Conservation (phyloP, 2,888 invertebrate species). For the Acanthococcus lagerstroemiae region DNA sequence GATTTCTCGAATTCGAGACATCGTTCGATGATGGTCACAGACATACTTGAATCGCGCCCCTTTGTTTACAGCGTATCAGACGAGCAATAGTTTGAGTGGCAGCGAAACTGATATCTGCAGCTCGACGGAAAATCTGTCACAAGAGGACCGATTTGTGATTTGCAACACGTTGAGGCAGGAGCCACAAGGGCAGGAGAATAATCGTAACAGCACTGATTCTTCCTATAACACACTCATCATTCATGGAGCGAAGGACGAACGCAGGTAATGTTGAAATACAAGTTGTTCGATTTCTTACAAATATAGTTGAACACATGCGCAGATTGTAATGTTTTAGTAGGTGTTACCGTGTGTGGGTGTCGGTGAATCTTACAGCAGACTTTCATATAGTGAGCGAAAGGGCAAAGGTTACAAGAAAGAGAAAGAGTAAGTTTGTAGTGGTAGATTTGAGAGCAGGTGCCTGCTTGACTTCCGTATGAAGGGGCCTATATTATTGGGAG, state of each 20-base stretch:
- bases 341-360: too few relatives aligned
- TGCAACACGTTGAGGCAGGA: slow-evolving; percentile 74
- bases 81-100: slow-evolving; percentile 56
- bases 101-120: slow-evolving; percentile 85
- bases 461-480: too few relatives aligned
- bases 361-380: too few relatives aligned
- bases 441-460: too few relatives aligned
- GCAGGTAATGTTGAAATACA: slow-evolving; percentile 52
- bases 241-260: slow-evolving; percentile 61
- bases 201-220: slow-evolving; percentile 44
- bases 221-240: slow-evolving; percentile 77
- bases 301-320: too few relatives aligned
- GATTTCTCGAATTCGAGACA: neutral
- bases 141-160: slow-evolving; percentile 74
- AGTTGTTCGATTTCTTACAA: too few relatives aligned
- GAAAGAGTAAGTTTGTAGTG: too few relatives aligned
- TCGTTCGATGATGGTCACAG: neutral
- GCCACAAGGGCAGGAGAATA: slow-evolving; percentile 82
- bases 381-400: too few relatives aligned
- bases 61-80: slow-evolving; percentile 2
- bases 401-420: too few relatives aligned
- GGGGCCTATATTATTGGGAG: too few relatives aligned
- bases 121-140: slow-evolving; percentile 77
- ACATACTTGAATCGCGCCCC: neutral
- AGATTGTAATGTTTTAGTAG: too few relatives aligned